phyloP scores from a whole-genome alignment of 2,113 vertebrate species.

The Noctilio leporinus region DNA sequence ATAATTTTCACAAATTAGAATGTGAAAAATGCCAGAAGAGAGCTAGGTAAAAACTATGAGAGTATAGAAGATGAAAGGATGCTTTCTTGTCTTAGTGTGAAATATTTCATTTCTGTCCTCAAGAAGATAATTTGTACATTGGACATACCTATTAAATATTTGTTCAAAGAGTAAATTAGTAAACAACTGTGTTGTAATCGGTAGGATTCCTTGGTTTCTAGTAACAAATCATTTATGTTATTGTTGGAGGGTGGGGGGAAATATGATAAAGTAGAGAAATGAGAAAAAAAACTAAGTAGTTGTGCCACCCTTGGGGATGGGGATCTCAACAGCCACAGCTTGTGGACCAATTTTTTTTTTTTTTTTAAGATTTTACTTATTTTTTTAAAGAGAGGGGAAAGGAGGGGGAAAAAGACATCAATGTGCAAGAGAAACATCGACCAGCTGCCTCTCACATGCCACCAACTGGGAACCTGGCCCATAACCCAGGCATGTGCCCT shows the following conservation, averaged over 20 bases:
- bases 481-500: no score
- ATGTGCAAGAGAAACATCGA: no score
- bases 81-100: neutral
- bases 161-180: conserved; percentile 11
- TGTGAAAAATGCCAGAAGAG: neutral
- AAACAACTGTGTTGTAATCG: neutral
- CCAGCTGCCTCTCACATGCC: no score
- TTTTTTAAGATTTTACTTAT: no score
- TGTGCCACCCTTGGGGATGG: neutral
- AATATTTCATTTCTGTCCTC: neutral
- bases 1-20: neutral
- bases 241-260: neutral
- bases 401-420: no score
- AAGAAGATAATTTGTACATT: neutral
- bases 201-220: neutral
- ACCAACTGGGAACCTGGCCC: no score
- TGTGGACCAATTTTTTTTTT: neutral
- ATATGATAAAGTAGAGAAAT: neutral
- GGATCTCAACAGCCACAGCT: neutral
- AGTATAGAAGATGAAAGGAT: neutral
- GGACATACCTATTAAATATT: neutral
- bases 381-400: no score
- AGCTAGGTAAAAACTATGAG: neutral
- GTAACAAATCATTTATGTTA: neutral
- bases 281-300: neutral